Evolutionary conservation across 2,113 vertebrate genomes (phyloP).

Genomic region (Rhinichthys klamathensis): DNA sequence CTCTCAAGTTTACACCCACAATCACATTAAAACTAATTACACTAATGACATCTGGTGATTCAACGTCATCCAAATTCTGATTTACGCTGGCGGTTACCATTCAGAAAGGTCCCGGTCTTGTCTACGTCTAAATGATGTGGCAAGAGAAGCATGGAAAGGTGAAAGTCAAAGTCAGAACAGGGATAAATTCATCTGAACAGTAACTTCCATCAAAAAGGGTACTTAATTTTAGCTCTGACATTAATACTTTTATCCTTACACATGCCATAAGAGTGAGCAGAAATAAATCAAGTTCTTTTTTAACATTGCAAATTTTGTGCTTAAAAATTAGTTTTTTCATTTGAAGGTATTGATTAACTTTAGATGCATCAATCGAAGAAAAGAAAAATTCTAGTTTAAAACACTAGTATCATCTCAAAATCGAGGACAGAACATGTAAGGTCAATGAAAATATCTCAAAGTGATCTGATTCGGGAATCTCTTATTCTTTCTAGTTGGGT

Average conservation of each 20-base stretch:
- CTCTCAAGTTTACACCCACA: background rate
- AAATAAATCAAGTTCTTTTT: background rate
- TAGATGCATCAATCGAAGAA: too few species aligned
- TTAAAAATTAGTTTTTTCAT: background rate
- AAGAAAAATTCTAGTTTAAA: background rate
- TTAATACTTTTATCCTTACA: background rate
- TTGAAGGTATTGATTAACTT: too few species aligned
- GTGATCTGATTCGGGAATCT: background rate
- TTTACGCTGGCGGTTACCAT: background rate
- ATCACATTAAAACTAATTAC: slow-evolving; percentile 18
- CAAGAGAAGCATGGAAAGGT: slow-evolving; percentile 7
- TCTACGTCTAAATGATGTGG: background rate
- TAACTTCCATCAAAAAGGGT: background rate
- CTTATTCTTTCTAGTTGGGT: background rate
- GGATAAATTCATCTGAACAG: background rate
- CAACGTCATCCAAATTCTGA: slow-evolving; percentile 10
- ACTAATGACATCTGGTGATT: background rate
- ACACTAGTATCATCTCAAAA: background rate
- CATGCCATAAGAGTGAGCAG: background rate
- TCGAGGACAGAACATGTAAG: background rate
- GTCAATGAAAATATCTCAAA: background rate
- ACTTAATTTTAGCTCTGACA: background rate
- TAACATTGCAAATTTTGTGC: background rate
- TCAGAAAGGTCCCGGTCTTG: background rate
- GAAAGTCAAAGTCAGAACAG: slow-evolving; percentile 25